These are phyloP conservation scores for Tipula vernalis DNA, from an alignment of 2,888 invertebrate species.

Conservation along the genomic window DNA sequence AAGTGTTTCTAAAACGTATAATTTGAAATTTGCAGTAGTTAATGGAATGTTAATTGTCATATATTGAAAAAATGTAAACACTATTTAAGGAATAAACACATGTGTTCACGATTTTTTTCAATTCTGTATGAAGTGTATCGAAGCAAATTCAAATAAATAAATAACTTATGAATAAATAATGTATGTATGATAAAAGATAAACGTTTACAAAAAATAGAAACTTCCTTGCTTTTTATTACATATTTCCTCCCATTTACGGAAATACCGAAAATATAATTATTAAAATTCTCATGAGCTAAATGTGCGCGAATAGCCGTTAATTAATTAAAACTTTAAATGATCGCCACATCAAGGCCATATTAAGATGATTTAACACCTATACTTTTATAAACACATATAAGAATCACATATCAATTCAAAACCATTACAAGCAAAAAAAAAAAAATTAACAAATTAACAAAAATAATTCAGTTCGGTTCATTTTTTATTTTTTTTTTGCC, in stretches of 20 bases:
- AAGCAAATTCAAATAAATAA: too few relatives aligned
- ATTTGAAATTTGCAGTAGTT: too few relatives aligned
- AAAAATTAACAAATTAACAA: neutral
- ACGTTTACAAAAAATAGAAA: neutral
- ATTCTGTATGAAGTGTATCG: too few relatives aligned
- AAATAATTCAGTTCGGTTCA: neutral
- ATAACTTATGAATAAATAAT: too few relatives aligned
- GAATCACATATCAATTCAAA: neutral
- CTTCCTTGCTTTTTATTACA: neutral
- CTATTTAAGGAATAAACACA: too few relatives aligned
- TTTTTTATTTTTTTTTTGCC: neutral
- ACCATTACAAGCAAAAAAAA: neutral
- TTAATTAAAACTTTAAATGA: neutral
- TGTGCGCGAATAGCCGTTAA: neutral
- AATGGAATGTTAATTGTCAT: too few relatives aligned
- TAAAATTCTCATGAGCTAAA: neutral
- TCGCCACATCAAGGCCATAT: neutral
- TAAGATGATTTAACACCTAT: neutral
- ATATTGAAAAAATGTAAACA: too few relatives aligned
- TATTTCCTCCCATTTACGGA: neutral
- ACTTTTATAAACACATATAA: neutral
- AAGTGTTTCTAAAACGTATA: too few relatives aligned
- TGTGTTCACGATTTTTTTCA: too few relatives aligned
- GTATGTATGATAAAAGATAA: too few relatives aligned
- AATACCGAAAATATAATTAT: neutral